A percentile compares a stretch with the other conserved stretches of the same genome.
Evolutionary conservation across 1,140 invertebrate genomes (phyloP).

Genomic region (Aphelenchoides avenae): DNA sequence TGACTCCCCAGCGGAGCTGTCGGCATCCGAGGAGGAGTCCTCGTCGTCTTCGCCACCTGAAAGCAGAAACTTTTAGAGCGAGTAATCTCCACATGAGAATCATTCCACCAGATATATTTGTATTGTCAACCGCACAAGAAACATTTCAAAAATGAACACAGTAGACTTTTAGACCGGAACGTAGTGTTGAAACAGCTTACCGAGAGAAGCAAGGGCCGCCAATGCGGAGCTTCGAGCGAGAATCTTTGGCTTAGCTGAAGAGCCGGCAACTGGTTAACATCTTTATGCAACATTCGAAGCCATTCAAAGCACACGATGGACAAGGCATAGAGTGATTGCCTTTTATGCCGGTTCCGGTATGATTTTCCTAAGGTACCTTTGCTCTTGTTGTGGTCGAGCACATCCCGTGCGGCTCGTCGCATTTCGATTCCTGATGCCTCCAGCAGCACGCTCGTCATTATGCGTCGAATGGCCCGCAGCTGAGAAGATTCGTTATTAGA

Average conservation of each 20-base stretch:
- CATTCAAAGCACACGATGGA: neutral
- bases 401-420: slow-evolving; percentile 18
- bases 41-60: too few species aligned
- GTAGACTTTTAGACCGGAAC: too few species aligned
- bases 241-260: slow-evolving; percentile 33
- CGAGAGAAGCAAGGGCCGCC: slow-evolving; percentile 28
- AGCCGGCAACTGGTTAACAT: neutral
- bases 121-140: too few species aligned
- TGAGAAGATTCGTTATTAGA: slow-evolving; percentile 24
- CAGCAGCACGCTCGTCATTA: slow-evolving; percentile 37
- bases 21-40: too few species aligned
- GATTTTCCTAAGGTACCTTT: slow-evolving; percentile 27
- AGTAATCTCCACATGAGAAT: too few species aligned
- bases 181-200: too few species aligned
- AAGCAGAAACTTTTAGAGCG: too few species aligned
- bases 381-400: slow-evolving; percentile 12
- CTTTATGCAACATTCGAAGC: neutral
- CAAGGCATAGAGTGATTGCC: slow-evolving; percentile 1
- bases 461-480: slow-evolving; percentile 33
- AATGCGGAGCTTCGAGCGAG: slow-evolving; percentile 31
- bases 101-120: too few species aligned
- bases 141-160: slow-evolving; percentile 4
- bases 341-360: too few species aligned
- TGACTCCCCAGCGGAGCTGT: too few species aligned
- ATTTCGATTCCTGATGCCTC: slow-evolving; percentile 37